These are phyloP conservation scores for Ornithoptera priamus DNA, from an alignment of 2,888 invertebrate genomes.

Conservation along the genomic window DNA sequence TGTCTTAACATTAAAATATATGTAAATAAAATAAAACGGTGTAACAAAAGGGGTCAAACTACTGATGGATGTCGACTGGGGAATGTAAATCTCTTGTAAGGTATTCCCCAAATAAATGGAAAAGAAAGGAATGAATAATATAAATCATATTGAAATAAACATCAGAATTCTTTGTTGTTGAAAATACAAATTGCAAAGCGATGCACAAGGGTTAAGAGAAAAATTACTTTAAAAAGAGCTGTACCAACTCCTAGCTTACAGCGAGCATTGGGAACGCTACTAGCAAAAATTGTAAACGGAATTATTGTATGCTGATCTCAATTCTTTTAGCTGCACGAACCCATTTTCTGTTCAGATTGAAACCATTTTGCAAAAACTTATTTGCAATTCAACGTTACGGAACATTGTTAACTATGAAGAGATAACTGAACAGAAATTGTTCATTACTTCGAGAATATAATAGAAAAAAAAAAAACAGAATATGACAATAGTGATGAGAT, in stretches of 20 bases:
- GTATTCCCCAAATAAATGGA: no score
- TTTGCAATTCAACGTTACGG: not conserved
- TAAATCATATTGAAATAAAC: no score
- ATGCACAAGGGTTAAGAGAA: not conserved
- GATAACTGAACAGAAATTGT: not conserved
- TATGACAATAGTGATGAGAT: no score
- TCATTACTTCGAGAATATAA: no score
- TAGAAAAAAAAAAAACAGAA: no score
- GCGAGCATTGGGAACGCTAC: not conserved
- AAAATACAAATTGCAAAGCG: not conserved
- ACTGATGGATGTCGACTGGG: no score
- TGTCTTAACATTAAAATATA: no score
- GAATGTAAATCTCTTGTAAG: no score
- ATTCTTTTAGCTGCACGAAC: not conserved
- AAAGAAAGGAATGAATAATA: not conserved
- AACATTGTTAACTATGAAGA: not conserved
- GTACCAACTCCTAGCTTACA: not conserved
- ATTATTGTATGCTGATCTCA: constrained; percentile 1
- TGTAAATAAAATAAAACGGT: no score
- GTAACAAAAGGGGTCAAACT: no score
- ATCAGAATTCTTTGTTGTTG: not conserved
- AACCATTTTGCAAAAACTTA: not conserved
- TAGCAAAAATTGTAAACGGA: not conserved
- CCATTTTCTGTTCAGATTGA: not conserved
- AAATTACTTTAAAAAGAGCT: not conserved